These are phyloP conservation scores for Trichogramma dendrolimi DNA, from an alignment of 2,888 invertebrate genomes.

Conservation along the genomic window DNA sequence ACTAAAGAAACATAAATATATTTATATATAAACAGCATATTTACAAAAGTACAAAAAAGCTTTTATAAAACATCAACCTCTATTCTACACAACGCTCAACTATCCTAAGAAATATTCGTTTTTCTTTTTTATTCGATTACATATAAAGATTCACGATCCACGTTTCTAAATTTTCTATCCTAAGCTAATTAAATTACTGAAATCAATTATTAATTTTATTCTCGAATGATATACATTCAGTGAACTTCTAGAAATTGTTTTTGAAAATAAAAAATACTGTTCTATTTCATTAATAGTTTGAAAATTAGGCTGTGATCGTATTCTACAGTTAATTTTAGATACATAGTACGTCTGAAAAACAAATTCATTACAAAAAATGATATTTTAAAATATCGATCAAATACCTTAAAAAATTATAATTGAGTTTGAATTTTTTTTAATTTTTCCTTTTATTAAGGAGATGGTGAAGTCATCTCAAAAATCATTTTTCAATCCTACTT, in stretches of 20 bases:
- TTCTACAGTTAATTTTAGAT: background rate
- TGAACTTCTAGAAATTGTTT: background rate
- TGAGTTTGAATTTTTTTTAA: no score
- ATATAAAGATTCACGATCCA: conserved; percentile 15
- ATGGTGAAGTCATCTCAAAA: no score
- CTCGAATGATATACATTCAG: background rate
- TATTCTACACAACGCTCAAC: conserved; percentile 16
- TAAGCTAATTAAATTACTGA: background rate
- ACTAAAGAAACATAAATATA: conserved; percentile 15
- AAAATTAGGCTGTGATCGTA: conserved; percentile 1
- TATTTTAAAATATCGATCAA: no score
- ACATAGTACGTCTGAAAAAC: background rate
- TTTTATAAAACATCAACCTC: conserved; percentile 46
- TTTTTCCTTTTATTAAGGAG: no score
- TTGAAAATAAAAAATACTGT: background rate
- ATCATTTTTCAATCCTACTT: no score
- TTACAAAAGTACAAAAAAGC: conserved; percentile 53
- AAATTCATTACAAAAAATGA: background rate
- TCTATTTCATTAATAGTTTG: background rate
- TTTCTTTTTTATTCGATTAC: conserved; percentile 10
- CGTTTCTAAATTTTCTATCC: conserved; percentile 5
- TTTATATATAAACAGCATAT: conserved; percentile 37
- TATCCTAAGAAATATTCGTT: background rate
- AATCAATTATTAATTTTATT: background rate
- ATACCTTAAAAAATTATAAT: no score